Base-by-base conservation (phyloP, 1,140 invertebrate species). In the Plectrocnemia conspersa region DNA sequence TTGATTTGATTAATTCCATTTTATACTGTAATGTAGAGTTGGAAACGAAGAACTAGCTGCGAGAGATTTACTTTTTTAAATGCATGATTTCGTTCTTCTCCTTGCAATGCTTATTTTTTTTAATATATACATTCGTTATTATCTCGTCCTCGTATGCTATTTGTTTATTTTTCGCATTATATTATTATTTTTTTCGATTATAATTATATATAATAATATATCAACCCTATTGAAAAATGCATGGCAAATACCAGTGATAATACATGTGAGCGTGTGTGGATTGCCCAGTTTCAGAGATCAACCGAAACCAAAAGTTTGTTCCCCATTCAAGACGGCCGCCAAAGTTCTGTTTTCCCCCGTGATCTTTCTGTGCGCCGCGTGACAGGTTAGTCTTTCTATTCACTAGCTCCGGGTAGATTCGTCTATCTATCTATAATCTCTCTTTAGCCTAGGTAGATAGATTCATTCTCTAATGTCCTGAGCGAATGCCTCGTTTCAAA, bases 341-440 rank as follows among this genome's bases (percentile, higher is more conserved):
- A 79, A 80, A 79, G 77, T 80, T 73, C 76, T 82, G 68, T 72
- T 82, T 73, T 79, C 78, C 74, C 79, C 79, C 69, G 78, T 82
- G 77, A 79, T 82, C 75, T 82, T 82, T 80, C 78, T 82, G 69
- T 82, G 77, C 76, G 79, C 79, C 67, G 79, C 79, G 66, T 82
- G 77, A 77, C 53, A 54, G 60, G 60, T 62, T 59, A 62, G 60
- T 58, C 49, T 36, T 25, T 46, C 42, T 47, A 18, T 52, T 41
- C 50, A 55, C 40, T 56, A 56, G 52, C 46, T 52, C 48, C 41
- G 47, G 55, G 41, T 56, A 52, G 55, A 35, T 54, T 35, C 48
- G 38, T 15, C 48, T 52, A 44, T 52, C 44, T 50, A 38, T 46
- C 49, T 56, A 44, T 41, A 36, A 24, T 50, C 48, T 56, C 36